Conservation (phyloP, 2,888 invertebrate genomes). For the Meghimatium bilineatum region DNA sequence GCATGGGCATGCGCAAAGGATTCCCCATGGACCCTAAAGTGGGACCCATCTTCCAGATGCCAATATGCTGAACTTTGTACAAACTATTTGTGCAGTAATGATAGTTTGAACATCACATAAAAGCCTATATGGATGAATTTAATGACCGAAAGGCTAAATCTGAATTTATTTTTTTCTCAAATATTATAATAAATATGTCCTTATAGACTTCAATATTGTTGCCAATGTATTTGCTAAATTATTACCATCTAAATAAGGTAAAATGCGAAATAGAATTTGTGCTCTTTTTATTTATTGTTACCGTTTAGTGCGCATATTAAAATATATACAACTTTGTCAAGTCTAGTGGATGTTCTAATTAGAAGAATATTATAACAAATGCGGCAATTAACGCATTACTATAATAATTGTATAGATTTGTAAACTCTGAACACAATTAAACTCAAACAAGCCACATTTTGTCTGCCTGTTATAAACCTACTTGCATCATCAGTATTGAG, state of each 20-base stretch:
- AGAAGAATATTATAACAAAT: neutral
- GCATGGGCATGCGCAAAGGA: conserved; percentile 91
- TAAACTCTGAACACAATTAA: neutral
- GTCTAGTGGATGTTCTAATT: neutral
- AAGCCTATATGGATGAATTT: neutral
- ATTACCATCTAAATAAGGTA: neutral
- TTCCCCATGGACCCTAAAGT: conserved; percentile 83
- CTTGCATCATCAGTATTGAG: too few relatives aligned
- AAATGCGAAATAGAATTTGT: neutral
- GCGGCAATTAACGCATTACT: too few relatives aligned
- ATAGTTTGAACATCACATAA: neutral
- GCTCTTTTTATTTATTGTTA: neutral
- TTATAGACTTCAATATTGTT: neutral
- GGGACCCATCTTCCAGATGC: conserved; percentile 76
- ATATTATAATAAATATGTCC: too few relatives aligned
- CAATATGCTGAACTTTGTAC: conserved; percentile 58
- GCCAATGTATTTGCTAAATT: neutral
- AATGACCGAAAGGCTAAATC: too few relatives aligned
- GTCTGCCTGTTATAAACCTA: neutral
- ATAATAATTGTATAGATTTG: neutral
- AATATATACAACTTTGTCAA: neutral
- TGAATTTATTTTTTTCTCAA: too few relatives aligned
- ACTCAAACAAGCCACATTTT: neutral
- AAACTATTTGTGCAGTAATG: neutral
- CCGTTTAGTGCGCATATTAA: neutral